Percentiles rank a stretch among this genome's conserved stretches.
Conservation (phyloP, 37 sponge, comb jelly and placozoan genomes). For the Lycopodina hypogea region DNA sequence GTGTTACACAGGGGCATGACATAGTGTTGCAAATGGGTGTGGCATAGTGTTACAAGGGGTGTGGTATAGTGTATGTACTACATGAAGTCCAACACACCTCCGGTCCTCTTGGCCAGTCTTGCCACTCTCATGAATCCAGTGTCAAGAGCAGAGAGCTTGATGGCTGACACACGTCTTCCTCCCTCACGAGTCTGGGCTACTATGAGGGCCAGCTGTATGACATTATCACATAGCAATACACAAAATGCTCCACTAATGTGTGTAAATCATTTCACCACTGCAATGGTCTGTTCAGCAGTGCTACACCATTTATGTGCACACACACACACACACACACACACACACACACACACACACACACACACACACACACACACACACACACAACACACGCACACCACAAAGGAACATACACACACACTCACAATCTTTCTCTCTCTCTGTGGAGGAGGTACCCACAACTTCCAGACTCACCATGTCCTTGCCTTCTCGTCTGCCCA, state of each 20-base stretch:
- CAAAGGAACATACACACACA: neutral
- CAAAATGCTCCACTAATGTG: neutral
- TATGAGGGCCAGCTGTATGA: slow-evolving; percentile 68
- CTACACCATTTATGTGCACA: neutral
- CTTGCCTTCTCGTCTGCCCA: slow-evolving; percentile 49
- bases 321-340: too few relatives aligned
- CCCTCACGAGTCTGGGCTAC: slow-evolving; percentile 69
- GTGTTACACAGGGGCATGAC: too few relatives aligned
- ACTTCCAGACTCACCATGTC: slow-evolving; percentile 42
- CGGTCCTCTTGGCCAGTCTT: slow-evolving; percentile 32
- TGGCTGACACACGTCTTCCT: slow-evolving; percentile 59
- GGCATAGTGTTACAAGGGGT: too few relatives aligned
- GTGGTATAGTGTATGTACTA: too few relatives aligned
- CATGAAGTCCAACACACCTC: slow-evolving; percentile 43
- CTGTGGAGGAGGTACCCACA: neutral
- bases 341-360: too few relatives aligned
- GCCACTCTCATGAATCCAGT: slow-evolving; percentile 60
- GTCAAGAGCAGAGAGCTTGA: slow-evolving; percentile 72
- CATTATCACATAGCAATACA: neutral
- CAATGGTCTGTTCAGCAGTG: neutral
- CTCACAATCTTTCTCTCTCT: slow-evolving; percentile 15
- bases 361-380: too few relatives aligned
- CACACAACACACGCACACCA: too few relatives aligned
- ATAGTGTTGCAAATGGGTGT: too few relatives aligned
- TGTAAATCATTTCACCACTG: neutral